These are phyloP conservation scores for Andrena cerasifolii DNA, from an alignment of 1,140 invertebrate genomes.

Conservation along the genomic window DNA sequence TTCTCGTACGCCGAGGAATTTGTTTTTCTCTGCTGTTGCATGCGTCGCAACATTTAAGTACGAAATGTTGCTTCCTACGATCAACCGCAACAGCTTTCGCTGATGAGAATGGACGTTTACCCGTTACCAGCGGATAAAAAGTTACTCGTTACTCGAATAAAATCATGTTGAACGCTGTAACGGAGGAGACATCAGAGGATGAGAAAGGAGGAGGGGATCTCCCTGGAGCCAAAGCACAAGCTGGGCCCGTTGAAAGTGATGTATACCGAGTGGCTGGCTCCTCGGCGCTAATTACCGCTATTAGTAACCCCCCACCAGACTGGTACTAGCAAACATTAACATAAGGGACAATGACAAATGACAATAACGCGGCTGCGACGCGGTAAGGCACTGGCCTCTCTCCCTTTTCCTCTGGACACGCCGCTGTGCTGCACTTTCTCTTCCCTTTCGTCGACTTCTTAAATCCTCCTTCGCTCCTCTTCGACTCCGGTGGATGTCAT, in stretches of 20 bases:
- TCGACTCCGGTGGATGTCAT: neutral
- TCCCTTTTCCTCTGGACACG: constrained; percentile 13
- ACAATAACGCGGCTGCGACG: constrained; percentile 65
- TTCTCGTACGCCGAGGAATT: no score
- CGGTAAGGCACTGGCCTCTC: constrained; percentile 50
- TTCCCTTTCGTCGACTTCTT: constrained; percentile 25
- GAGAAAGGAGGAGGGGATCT: constrained; percentile 14
- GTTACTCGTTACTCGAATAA: neutral
- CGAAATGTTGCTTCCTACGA: no score
- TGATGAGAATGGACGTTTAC: no score
- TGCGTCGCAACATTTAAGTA: no score
- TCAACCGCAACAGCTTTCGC: no score
- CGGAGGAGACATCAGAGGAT: neutral
- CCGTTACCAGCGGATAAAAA: neutral
- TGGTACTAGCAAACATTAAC: constrained; percentile 63
- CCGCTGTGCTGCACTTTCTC: constrained; percentile 12
- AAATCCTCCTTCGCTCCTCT: neutral
- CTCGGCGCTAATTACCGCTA: constrained; percentile 67
- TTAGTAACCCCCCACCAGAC: constrained; percentile 63
- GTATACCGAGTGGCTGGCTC: constrained; percentile 64
- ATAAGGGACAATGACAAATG: constrained; percentile 70
- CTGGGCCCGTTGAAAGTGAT: constrained; percentile 63
- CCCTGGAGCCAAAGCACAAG: constrained; percentile 31
- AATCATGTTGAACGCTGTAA: neutral
- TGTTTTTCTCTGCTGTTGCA: no score